Conservation (phyloP, 2,113 vertebrate species). For the Actinemys pallida region DNA sequence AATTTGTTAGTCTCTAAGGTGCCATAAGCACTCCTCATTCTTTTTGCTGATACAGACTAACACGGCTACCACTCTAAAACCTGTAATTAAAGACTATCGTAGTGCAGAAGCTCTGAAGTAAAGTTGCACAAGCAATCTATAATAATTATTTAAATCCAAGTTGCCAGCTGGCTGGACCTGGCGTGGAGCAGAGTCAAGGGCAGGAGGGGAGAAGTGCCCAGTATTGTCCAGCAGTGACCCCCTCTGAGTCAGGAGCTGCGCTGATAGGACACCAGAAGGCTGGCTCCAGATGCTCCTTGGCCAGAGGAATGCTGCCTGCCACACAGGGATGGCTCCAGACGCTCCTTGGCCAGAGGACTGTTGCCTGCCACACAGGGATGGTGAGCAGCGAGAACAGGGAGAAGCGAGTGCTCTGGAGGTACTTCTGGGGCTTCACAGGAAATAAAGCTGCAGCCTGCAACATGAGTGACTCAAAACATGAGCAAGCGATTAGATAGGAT, state of each 20-base stretch:
- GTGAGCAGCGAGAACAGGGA: neutral
- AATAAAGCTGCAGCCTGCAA: neutral
- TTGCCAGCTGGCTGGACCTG: too few species aligned
- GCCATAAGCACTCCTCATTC: too few species aligned
- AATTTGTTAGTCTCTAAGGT: too few species aligned
- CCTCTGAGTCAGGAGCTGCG: neutral
- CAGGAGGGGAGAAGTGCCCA: neutral
- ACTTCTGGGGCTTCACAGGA: accelerated
- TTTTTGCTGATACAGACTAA: too few species aligned
- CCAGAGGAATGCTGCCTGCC: too few species aligned
- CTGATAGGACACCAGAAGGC: neutral
- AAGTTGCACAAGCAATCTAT: neutral
- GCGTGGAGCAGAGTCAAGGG: neutral
- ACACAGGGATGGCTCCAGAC: too few species aligned
- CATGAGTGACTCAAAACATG: neutral
- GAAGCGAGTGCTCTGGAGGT: neutral
- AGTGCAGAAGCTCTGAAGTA: neutral
- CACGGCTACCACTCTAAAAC: too few species aligned
- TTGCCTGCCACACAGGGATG: too few species aligned
- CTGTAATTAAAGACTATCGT: too few species aligned
- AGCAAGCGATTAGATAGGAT: neutral
- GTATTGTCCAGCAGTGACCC: neutral
- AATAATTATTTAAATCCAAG: neutral
- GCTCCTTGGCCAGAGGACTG: too few species aligned
- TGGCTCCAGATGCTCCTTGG: neutral